Evolutionary conservation across 2,888 invertebrate species (phyloP).

Genomic region (Ramazzottius varieornatus): DNA sequence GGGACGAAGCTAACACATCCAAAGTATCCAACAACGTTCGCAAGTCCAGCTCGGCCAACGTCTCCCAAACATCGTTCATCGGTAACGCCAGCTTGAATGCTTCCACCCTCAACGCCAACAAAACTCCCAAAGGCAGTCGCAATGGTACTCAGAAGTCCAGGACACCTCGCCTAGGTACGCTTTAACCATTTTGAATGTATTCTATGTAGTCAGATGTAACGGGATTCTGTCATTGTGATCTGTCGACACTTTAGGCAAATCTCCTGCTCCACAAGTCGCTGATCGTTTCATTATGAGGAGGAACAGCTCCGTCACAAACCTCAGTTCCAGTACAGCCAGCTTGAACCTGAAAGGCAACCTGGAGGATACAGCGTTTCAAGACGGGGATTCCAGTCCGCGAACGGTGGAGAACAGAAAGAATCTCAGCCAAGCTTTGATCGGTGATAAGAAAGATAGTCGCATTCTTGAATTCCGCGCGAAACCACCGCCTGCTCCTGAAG

Average conservation of each 20-base stretch:
- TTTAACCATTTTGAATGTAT: too few relatives aligned
- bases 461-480: not conserved
- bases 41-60: not conserved
- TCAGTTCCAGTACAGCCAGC: not conserved
- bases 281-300: not conserved
- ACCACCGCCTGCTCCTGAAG: not conserved
- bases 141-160: not conserved
- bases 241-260: not conserved
- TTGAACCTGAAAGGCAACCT: not conserved
- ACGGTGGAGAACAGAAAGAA: not conserved
- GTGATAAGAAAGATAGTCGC: not conserved
- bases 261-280: not conserved
- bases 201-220: not conserved
- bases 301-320: not conserved
- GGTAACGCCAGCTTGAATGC: not conserved
- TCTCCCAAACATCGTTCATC: not conserved
- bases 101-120: not conserved
- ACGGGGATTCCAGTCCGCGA: constrained; percentile 3
- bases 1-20: too few relatives aligned
- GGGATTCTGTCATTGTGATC: not conserved
- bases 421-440: not conserved
- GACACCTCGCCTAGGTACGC: not conserved
- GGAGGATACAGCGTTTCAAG: not conserved
- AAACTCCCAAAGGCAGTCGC: not conserved
- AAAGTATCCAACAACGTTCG: not conserved